These are phyloP conservation scores for Dysidea cf. avara DNA, from an alignment of 37 sponge, comb jelly and placozoan genomes.

Conservation along the genomic window DNA sequence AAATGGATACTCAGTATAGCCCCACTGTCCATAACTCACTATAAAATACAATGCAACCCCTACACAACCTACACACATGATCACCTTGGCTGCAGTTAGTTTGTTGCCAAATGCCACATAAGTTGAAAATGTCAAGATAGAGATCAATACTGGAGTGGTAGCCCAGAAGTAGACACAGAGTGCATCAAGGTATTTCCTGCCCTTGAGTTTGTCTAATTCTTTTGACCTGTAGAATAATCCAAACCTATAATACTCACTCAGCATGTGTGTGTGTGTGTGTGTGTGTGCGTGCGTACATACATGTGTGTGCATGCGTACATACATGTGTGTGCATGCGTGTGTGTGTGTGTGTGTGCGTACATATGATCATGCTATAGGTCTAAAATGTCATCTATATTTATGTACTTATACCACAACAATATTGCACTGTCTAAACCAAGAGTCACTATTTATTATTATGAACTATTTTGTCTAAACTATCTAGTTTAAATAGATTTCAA, in stretches of 20 bases:
- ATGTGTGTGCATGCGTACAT: background rate
- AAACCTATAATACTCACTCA: background rate
- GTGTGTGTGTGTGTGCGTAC: too few species aligned
- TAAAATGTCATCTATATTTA: background rate
- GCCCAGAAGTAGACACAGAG: slow-evolving; percentile 99
- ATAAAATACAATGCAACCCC: too few species aligned
- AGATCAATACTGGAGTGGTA: slow-evolving; percentile 91
- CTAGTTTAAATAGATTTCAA: too few species aligned
- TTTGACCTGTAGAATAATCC: slow-evolving; percentile 39
- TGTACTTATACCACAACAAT: too few species aligned
- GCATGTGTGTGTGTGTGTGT: too few species aligned
- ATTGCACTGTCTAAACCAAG: too few species aligned
- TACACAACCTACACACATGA: too few species aligned
- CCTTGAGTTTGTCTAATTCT: slow-evolving; percentile 80
- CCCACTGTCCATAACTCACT: too few species aligned
- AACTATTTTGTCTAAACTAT: too few species aligned
- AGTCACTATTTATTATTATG: too few species aligned
- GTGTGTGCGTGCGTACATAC: background rate
- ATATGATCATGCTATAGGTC: too few species aligned
- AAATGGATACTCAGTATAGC: background rate
- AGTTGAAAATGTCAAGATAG: slow-evolving; percentile 90
- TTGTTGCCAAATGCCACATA: slow-evolving; percentile 73
- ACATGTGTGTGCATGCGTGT: too few species aligned
- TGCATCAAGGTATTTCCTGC: slow-evolving; percentile 94
- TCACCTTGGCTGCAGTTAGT: slow-evolving; percentile 94